Evolutionary conservation across 2,113 vertebrate species (phyloP).

Genomic region (Dipodomys ordii): DNA sequence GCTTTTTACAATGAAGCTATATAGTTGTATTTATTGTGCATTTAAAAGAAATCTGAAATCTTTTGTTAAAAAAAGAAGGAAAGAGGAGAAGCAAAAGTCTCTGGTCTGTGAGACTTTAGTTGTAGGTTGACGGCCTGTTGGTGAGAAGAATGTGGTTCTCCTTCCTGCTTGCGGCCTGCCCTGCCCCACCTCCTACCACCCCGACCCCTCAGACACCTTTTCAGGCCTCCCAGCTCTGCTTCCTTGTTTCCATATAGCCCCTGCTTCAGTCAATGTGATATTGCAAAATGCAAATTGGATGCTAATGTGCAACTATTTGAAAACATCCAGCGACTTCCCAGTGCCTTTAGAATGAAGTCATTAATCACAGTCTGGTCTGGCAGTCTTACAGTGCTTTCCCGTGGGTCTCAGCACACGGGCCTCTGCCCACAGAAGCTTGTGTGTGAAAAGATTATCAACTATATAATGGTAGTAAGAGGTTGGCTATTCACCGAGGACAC

Average conservation of each 20-base stretch:
- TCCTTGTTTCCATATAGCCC: not conserved
- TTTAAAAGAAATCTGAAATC: not conserved
- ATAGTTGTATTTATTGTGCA: not conserved
- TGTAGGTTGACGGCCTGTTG: not conserved
- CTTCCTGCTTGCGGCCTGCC: accelerated
- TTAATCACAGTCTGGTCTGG: not conserved
- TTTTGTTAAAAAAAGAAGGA: not conserved
- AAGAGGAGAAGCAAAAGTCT: not conserved
- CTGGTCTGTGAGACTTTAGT: not conserved
- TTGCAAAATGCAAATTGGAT: not conserved
- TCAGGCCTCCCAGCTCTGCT: not conserved
- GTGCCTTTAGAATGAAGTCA: not conserved
- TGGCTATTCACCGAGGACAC: not conserved
- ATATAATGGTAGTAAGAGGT: not conserved
- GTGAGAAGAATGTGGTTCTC: not conserved
- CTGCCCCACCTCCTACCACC: too few species aligned
- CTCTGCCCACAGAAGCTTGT: not conserved
- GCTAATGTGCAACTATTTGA: not conserved
- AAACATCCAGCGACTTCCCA: not conserved
- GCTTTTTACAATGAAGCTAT: not conserved
- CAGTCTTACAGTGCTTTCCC: not conserved
- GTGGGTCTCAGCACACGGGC: too few species aligned
- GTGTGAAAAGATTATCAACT: not conserved
- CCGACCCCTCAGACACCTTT: too few species aligned
- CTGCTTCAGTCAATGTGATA: too few species aligned